Evolutionary conservation across 2,888 invertebrate genomes (phyloP).

Genomic region (Drosophila neonasuta): DNA sequence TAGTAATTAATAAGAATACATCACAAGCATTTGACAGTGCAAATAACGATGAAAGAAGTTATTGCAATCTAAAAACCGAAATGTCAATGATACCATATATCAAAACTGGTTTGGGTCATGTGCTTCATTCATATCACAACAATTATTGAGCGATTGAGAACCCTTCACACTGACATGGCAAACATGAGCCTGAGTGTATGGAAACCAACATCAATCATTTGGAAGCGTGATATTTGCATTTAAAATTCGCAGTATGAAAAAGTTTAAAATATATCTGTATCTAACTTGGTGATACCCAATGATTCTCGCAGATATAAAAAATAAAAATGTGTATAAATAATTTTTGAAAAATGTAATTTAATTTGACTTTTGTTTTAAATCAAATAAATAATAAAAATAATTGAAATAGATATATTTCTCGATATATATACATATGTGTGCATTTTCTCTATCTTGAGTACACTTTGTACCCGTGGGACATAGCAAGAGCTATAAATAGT

Average conservation of each 20-base stretch:
- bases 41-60: constrained; percentile 32
- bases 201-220: constrained; percentile 58
- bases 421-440: background rate
- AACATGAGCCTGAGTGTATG: constrained; percentile 15
- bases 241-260: background rate
- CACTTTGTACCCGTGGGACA: background rate
- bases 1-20: constrained; percentile 65
- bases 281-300: background rate
- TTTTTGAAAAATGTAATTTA: background rate
- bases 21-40: constrained; percentile 50
- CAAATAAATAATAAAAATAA: background rate
- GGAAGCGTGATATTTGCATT: constrained; percentile 51
- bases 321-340: background rate
- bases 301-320: background rate
- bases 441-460: background rate
- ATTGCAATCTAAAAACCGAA: constrained; percentile 51
- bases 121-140: constrained; percentile 45
- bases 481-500: constrained; percentile 31
- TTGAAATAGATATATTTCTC: background rate
- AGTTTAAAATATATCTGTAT: background rate
- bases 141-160: constrained; percentile 27
- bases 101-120: constrained; percentile 55
- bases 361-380: too few relatives aligned
- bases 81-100: constrained; percentile 52
- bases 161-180: constrained; percentile 42